These are phyloP conservation scores for Anarsia innoxiella DNA, from an alignment of 2,888 invertebrate species.

Conservation along the genomic window DNA sequence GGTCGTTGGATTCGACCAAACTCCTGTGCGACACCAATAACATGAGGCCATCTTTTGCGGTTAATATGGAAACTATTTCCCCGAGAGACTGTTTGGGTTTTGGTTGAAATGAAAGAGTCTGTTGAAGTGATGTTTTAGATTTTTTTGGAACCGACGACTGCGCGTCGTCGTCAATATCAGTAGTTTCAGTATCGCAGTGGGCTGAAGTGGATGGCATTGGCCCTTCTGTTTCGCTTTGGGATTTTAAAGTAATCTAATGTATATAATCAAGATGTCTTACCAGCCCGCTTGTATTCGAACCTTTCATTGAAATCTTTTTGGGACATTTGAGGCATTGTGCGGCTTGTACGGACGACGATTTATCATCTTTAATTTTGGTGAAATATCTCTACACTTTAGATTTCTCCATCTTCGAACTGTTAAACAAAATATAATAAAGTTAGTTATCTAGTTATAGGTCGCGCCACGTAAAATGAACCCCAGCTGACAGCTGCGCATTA, in stretches of 20 bases:
- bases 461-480: too few relatives aligned
- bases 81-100: conserved; percentile 8
- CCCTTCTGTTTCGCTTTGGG: conserved; percentile 4
- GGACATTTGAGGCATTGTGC: conserved; percentile 12
- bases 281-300: conserved; percentile 12
- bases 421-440: conserved; percentile 4
- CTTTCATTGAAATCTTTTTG: conserved; percentile 7
- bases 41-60: conserved; percentile 11
- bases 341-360: neutral
- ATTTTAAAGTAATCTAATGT: conserved; percentile 10
- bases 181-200: neutral
- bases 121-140: conserved; percentile 1
- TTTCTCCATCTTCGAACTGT: conserved; percentile 8
- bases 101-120: conserved; percentile 4
- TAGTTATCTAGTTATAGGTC: conserved; percentile 3
- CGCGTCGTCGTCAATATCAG: neutral
- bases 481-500: too few relatives aligned
- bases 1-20: too few relatives aligned
- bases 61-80: conserved; percentile 8
- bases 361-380: conserved; percentile 9
- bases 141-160: neutral
- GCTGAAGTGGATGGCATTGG: neutral
- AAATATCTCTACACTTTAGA: conserved; percentile 16
- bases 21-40: too few relatives aligned
- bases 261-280: conserved; percentile 10